These are phyloP conservation scores for Pammene aurita DNA, from an alignment of 2,888 invertebrate species.

Conservation along the genomic window DNA sequence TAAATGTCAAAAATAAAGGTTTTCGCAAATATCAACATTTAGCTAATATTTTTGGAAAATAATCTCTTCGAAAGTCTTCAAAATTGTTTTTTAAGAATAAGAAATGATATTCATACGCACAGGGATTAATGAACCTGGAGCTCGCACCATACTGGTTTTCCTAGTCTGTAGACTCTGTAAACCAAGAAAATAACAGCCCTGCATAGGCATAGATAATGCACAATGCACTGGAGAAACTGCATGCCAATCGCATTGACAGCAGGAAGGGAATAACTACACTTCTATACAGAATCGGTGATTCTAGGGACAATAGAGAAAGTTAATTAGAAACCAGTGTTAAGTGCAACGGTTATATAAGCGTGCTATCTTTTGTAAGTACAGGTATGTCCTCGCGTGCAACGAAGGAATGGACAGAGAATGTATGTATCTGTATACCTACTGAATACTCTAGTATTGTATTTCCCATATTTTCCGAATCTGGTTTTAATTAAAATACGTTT, in stretches of 20 bases:
- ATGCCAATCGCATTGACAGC: constrained; percentile 49
- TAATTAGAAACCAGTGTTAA: constrained; percentile 38
- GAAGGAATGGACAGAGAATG: constrained; percentile 32
- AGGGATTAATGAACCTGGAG: too few relatives aligned
- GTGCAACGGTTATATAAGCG: constrained; percentile 29
- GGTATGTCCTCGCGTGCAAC: constrained; percentile 14
- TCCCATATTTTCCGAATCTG: too few relatives aligned
- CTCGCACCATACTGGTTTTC: neutral
- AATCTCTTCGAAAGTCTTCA: too few relatives aligned
- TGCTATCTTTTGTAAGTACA: constrained; percentile 3
- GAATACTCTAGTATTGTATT: too few relatives aligned
- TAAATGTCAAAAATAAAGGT: too few relatives aligned
- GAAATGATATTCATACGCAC: too few relatives aligned
- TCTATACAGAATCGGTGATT: constrained; percentile 39
- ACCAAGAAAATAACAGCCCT: neutral
- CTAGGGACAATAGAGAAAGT: constrained; percentile 40
- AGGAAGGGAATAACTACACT: constrained; percentile 34
- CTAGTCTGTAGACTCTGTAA: neutral
- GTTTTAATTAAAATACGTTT: too few relatives aligned
- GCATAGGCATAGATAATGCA: constrained; percentile 44
- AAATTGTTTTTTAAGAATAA: too few relatives aligned
- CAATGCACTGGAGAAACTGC: constrained; percentile 61
- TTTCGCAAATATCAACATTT: too few relatives aligned
- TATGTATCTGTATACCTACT: neutral
- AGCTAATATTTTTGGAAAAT: too few relatives aligned